A percentile compares a stretch with the other conserved stretches of the same genome.
These are phyloP conservation scores for Calephelis perditalis DNA, from an alignment of 2,888 invertebrate genomes.

Conservation along the genomic window DNA sequence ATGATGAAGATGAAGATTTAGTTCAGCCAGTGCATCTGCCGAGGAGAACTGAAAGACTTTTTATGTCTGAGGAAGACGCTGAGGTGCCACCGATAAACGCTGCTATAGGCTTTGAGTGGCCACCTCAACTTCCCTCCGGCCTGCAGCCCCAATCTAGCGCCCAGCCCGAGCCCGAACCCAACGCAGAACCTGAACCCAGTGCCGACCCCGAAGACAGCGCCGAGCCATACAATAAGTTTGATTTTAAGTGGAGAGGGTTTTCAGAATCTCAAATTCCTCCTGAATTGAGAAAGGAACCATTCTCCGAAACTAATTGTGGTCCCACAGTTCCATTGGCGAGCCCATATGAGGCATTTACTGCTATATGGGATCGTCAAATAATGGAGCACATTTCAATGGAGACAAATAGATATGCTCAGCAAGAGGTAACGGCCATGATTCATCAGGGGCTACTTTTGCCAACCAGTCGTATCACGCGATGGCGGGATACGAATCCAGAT, in stretches of 20 bases:
- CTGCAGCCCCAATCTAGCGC: slow-evolving; percentile 14
- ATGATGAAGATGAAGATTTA: slow-evolving; percentile 19
- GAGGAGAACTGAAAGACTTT: slow-evolving; percentile 11
- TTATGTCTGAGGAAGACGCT: slow-evolving; percentile 16
- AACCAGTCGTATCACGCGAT: slow-evolving; percentile 23
- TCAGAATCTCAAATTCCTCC: slow-evolving; percentile 14
- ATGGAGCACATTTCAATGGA: slow-evolving; percentile 33
- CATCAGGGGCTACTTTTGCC: slow-evolving; percentile 16
- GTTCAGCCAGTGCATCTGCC: slow-evolving; percentile 9
- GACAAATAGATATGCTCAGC: slow-evolving; percentile 35
- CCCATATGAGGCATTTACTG: slow-evolving; percentile 20
- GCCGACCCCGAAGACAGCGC: slow-evolving; percentile 3
- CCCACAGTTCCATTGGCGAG: slow-evolving; percentile 17
- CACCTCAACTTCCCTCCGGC: slow-evolving; percentile 10
- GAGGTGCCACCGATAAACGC: slow-evolving; percentile 14
- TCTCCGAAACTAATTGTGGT: slow-evolving; percentile 17
- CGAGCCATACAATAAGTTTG: slow-evolving; percentile 16
- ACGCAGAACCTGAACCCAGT: slow-evolving; percentile 14
- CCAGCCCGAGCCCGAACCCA: slow-evolving; percentile 18
- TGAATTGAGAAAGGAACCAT: slow-evolving; percentile 15
- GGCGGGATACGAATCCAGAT: slow-evolving; percentile 24
- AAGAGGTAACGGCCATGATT: slow-evolving; percentile 23
- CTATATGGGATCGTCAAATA: slow-evolving; percentile 33
- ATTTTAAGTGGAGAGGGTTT: slow-evolving; percentile 17
- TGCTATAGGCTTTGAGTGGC: slow-evolving; percentile 16